A percentile compares a stretch with the other conserved stretches of the same genome.
These are phyloP conservation scores for Eunapius fragilis DNA, from an alignment of 37 sponge, comb jelly and placozoan genomes.

Conservation along the genomic window DNA sequence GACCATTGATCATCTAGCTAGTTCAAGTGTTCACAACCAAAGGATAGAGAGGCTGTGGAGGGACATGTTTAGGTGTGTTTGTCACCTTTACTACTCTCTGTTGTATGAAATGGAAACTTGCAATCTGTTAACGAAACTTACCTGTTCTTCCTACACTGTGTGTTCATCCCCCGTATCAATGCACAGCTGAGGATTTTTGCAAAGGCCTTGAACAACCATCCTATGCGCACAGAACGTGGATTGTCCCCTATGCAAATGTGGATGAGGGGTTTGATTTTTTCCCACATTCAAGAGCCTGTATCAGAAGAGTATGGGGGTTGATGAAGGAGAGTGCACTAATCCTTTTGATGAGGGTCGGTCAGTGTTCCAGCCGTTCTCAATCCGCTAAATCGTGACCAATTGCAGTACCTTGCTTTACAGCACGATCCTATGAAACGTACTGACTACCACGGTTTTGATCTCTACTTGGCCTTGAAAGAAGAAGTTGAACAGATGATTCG, in stretches of 20 bases:
- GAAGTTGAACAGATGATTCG: no score
- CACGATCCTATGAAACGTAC: neutral
- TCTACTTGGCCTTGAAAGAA: neutral
- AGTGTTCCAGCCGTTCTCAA: neutral
- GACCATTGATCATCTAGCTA: conserved; percentile 20
- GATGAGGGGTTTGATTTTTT: neutral
- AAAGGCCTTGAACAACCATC: neutral
- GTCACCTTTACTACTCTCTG: conserved; percentile 18
- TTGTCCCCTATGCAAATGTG: neutral
- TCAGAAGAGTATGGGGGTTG: conserved; percentile 1
- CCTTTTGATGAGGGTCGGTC: conserved; percentile 9
- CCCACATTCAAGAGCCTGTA: neutral
- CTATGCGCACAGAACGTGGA: neutral
- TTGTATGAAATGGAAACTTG: conserved; percentile 41
- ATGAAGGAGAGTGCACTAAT: neutral
- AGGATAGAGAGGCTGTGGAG: conserved; percentile 30
- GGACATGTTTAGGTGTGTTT: conserved; percentile 21
- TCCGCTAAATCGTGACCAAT: neutral
- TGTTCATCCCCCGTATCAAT: conserved; percentile 2
- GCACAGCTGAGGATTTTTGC: neutral
- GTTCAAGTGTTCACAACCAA: conserved; percentile 23
- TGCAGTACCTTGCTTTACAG: neutral
- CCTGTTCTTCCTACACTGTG: neutral
- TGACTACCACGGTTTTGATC: neutral
- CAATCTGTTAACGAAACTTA: neutral